Base-by-base conservation (phyloP, 2,888 invertebrate genomes). In the Ditula angustiorana region DNA sequence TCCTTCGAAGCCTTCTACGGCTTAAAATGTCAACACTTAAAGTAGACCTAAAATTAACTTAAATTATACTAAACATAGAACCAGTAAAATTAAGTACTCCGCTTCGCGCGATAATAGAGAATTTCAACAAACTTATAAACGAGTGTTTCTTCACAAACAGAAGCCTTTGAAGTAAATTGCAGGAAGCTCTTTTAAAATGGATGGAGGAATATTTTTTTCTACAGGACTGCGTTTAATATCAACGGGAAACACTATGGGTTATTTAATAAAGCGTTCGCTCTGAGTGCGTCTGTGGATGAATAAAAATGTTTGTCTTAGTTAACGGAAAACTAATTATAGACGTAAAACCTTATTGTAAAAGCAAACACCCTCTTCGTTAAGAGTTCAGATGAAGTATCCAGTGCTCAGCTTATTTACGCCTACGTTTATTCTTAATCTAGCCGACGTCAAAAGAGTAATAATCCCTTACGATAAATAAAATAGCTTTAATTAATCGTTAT, bases 101-200 rank as follows among this genome's bases (percentile, higher is more conserved):
- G 10, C 28, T 28, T 16, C 8, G 5, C 13, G 28, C 26, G 11
- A 35, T 35, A 35, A 1, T 13, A 35, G 35, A 50, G 16, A 41
- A 56, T 28, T 16, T 19, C 11, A 13, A n/a, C 24, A 35, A 55
- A 47, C 47, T 37, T 19, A 41, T 28, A 49, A 56, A 62, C 49
- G 41, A 57, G 41, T 57, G 24, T 62, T 41, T 56, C n/a, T 23
- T 57, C 24, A 50, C 53, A 57, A 62, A 57, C 37, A 49, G 56
- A 57, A 56, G 41, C 50, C 41, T 62, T 62, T 50, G 49, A 62
- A 50, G 61, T 33, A 33, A 61, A 47, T 61, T 37, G 50, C 50
- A 62, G 50, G 50, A 30, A 49, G 37, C n/a, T 28, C 47, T 41
- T 50, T 62, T 44, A 50, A 53, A 30, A 21, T 13, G 62, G 52